Conservation (phyloP, 1,140 invertebrate species). For the Polypedilum pembai region DNA sequence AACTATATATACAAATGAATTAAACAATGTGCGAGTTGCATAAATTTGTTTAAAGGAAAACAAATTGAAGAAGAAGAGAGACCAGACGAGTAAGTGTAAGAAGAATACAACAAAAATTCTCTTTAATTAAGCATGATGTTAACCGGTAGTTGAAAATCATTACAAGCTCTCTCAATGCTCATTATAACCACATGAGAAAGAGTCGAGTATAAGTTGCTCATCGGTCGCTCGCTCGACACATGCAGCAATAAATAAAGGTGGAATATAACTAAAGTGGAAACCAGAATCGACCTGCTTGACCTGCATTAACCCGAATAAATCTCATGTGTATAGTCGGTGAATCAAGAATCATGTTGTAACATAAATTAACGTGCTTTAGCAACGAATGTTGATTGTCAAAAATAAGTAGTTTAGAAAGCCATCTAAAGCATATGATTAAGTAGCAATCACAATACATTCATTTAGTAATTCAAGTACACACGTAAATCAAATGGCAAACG, state of each 20-base stretch:
- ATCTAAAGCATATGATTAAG: no score
- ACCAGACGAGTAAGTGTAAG: neutral
- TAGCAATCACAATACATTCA: no score
- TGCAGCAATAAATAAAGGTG: neutral
- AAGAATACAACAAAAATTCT: neutral
- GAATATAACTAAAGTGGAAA: neutral
- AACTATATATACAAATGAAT: neutral
- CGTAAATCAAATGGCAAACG: neutral
- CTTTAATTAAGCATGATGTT: constrained; percentile 18
- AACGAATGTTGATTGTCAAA: no score
- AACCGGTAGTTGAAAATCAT: constrained; percentile 24
- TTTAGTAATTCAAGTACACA: neutral
- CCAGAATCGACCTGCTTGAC: neutral
- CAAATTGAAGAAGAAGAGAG: neutral
- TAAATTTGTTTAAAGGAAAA: neutral
- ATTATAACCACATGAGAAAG: neutral
- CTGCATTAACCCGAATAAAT: neutral
- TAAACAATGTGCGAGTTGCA: neutral
- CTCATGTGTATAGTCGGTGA: no score
- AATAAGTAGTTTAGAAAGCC: no score
- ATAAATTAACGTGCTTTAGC: no score
- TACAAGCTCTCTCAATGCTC: neutral
- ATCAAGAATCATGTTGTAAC: no score
- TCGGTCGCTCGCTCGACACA: neutral
- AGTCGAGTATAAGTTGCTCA: neutral